Percentiles rank a stretch among this genome's conserved stretches.
phyloP scores from a whole-genome alignment of 2,888 invertebrate species.

The Glaucopsyche alexis region DNA sequence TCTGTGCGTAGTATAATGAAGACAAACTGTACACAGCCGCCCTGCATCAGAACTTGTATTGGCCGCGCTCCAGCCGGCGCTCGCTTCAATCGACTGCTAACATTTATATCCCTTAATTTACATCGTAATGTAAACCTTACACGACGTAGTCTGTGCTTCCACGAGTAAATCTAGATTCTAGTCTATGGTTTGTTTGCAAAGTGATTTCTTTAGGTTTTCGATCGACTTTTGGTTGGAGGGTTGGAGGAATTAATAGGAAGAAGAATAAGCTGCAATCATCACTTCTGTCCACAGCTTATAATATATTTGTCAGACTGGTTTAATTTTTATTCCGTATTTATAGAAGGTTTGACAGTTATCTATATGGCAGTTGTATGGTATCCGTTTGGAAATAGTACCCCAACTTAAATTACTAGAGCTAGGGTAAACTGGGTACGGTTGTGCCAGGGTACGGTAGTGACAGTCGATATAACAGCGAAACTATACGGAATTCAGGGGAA shows the following conservation, averaged over 20 bases:
- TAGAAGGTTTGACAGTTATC: neutral
- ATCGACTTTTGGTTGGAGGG: neutral
- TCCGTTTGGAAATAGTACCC: neutral
- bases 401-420: neutral
- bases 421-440: too few species aligned
- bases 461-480: too few species aligned
- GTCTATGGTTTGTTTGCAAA: neutral
- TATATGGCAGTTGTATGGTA: neutral
- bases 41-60: constrained; percentile 46
- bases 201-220: neutral
- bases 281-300: too few species aligned
- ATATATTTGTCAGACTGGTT: too few species aligned
- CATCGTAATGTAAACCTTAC: constrained; percentile 29
- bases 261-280: too few species aligned
- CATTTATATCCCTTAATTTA: constrained; percentile 33
- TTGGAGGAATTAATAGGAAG: too few species aligned
- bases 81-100: constrained; percentile 34
- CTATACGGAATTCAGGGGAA: too few species aligned
- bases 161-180: neutral
- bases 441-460: too few species aligned
- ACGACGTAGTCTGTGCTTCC: neutral
- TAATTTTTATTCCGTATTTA: too few species aligned
- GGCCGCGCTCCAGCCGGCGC: constrained; percentile 46
- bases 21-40: constrained; percentile 51
- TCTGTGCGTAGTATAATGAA: constrained; percentile 54